Evolutionary conservation across 2,113 vertebrate genomes (phyloP), one percentile per base, ranked within the genome.

Genomic region (Micronisus gabar): DNA sequence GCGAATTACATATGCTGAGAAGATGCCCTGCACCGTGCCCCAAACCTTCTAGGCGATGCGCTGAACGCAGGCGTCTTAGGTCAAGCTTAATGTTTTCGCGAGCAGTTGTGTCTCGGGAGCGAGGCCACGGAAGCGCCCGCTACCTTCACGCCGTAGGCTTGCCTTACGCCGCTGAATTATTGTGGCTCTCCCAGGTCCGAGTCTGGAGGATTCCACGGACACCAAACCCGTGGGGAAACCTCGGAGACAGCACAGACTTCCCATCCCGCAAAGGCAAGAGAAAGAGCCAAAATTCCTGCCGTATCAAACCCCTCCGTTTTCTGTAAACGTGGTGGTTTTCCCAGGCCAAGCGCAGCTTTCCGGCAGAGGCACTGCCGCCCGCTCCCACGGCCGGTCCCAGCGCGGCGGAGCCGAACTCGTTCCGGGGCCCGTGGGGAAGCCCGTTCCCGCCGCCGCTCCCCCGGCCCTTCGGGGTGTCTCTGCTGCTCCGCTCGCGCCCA

Each of bases 111-210:
- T 38, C 61, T 38, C 26, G 8, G 41, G 17, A 81, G 18, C 47
- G 0, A 6, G 58, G 30, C 68, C 19, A 2, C 26, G 6, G 34
- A 34, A 6, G 36, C 19, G 16, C 21, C 38, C 17, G 5, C 50
- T 40, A 4, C 48, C 71, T 23, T 38, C 50, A 5, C 0, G 7
- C 29, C 17, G 1, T 2, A 10, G 38, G 25, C 32, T 26, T 62
- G 36, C 25, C 72, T 56, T 18, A 2, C 21, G 19, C 41, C 41
- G 30, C 58, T 18, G 27, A 26, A 1, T 52, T 29, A 12, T 16
- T 14, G 4, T 26, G 32, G 32, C n/a, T 40, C 9, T 48, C 62
- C 45, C 45, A 9, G 56, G 6, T 19, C 18, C 6, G 41, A 50
- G 29, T 13, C 73, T 4, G 45, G 32, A 11, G 11, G 9, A 36